Base-by-base conservation (phyloP, 2,797 vertebrate species). In the Pogoniulus pusillus region DNA sequence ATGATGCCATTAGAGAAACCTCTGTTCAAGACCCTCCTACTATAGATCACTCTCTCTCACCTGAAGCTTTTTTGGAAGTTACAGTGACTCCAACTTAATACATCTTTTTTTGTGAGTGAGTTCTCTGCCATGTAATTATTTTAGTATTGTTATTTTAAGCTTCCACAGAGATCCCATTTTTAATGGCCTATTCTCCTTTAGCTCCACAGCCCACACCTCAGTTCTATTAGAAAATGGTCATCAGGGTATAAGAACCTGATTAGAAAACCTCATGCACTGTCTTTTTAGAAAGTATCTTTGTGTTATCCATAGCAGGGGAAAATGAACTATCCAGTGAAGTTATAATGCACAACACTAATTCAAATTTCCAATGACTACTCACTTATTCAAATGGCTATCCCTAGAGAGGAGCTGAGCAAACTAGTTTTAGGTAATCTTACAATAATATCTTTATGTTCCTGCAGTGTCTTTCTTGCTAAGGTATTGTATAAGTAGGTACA, bases 231-330 rank as follows among this genome's bases (percentile, higher is more conserved):
- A 65, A 91, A 93, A 90, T 22, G 45, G 68, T 24, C 92, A 90
- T 68, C 45, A 90, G 83, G 69, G 93, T 92, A 82, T 94, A 94
- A 65, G 64, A 84, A 91, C 74, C 68, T 92, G 92, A 94, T 95
- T 95, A 94, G 85, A 90, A 92, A 88, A 39, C 49, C 68, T 51
- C 24, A 64, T 81, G 64, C 51, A 29, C 35, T 71, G 72, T 85
- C 47, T 88, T 90, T 76, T 90, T 23, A 79, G 82, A 84, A 87
- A 79, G 77, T 75, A 58, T 83, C 77, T 92, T 85, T 86, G 74
- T 87, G 69, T 53, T 86, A 49, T 71, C 47, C 54, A 6, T 10
- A 84, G 78, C 54, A 90, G 85, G 92, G 65, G 75, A 90, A 93
- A 91, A 92, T 88, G 64, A 93, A 87, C 71, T 80, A 9, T 62